Conservation (phyloP, 1,140 invertebrate genomes). For the Panulirus ornatus region DNA sequence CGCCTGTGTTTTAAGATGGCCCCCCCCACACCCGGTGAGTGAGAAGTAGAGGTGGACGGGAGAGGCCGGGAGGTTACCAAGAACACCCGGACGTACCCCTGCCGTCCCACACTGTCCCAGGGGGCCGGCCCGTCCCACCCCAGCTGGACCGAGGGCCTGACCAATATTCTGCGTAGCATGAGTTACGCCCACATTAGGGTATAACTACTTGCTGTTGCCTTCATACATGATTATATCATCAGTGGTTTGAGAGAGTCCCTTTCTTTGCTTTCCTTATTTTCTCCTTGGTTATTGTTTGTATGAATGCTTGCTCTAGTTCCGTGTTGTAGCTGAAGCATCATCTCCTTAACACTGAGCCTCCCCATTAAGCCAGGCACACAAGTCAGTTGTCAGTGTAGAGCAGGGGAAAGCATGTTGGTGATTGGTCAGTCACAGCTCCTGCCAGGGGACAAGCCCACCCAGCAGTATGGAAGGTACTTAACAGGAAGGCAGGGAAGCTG, state of each 20-base stretch:
- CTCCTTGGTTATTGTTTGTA: constrained; percentile 55
- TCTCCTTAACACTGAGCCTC: constrained; percentile 53
- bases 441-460: constrained; percentile 26
- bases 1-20: constrained; percentile 73
- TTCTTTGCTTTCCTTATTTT: constrained; percentile 48
- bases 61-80: constrained; percentile 71
- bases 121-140: constrained; percentile 68
- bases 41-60: constrained; percentile 73
- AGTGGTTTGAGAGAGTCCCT: constrained; percentile 61
- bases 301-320: constrained; percentile 71
- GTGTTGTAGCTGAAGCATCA: constrained; percentile 69
- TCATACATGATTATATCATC: constrained; percentile 67
- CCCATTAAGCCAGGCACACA: constrained; percentile 36
- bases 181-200: constrained; percentile 72
- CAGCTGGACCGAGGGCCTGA: constrained; percentile 68
- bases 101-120: constrained; percentile 64
- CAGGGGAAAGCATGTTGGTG: constrained; percentile 48
- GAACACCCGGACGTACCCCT: constrained; percentile 61
- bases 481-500: constrained; percentile 51
- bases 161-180: constrained; percentile 72
- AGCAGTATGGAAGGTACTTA: constrained; percentile 38
- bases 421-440: constrained; percentile 39
- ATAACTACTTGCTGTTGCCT: constrained; percentile 71
- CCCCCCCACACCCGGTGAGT: constrained; percentile 72
- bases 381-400: constrained; percentile 41